A percentile compares a stretch with the other conserved stretches of the same genome.
These are phyloP conservation scores for Oryzias javanicus DNA, from an alignment of 2,113 vertebrate species.

Conservation along the genomic window DNA sequence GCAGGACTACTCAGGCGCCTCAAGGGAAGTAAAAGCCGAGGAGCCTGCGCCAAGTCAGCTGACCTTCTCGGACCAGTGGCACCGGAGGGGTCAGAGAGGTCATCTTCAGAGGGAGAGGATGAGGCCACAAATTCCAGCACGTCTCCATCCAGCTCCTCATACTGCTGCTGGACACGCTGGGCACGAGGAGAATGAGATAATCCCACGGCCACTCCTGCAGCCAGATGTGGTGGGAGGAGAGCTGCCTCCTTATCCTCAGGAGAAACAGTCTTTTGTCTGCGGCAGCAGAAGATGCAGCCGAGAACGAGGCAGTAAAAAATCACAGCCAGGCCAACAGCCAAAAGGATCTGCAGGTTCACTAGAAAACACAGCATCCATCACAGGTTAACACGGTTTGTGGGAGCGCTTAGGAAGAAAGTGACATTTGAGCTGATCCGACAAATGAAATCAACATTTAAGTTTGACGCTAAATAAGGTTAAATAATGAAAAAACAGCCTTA, in stretches of 20 bases:
- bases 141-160: conserved; percentile 69
- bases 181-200: conserved; percentile 55
- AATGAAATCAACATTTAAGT: neutral
- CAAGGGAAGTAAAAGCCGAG: conserved; percentile 36
- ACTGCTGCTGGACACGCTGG: conserved; percentile 70
- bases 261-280: conserved; percentile 43
- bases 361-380: conserved; percentile 13
- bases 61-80: conserved; percentile 32
- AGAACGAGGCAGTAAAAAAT: conserved; percentile 80
- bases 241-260: conserved; percentile 57
- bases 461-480: neutral
- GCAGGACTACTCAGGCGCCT: conserved; percentile 58
- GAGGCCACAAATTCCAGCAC: conserved; percentile 63
- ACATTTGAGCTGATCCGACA: neutral
- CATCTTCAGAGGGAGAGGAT: conserved; percentile 66
- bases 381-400: neutral
- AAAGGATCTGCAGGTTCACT: conserved; percentile 77
- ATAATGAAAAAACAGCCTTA: conserved; percentile 22
- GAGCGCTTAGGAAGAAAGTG: neutral
- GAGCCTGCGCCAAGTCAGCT: conserved; percentile 31
- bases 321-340: conserved; percentile 74
- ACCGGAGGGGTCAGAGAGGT: conserved; percentile 46
- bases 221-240: conserved; percentile 30
- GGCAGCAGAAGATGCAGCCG: conserved; percentile 76
- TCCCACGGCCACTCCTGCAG: conserved; percentile 49